These are phyloP conservation scores for Tortricodes alternella DNA, from an alignment of 2,888 invertebrate species.

Conservation along the genomic window DNA sequence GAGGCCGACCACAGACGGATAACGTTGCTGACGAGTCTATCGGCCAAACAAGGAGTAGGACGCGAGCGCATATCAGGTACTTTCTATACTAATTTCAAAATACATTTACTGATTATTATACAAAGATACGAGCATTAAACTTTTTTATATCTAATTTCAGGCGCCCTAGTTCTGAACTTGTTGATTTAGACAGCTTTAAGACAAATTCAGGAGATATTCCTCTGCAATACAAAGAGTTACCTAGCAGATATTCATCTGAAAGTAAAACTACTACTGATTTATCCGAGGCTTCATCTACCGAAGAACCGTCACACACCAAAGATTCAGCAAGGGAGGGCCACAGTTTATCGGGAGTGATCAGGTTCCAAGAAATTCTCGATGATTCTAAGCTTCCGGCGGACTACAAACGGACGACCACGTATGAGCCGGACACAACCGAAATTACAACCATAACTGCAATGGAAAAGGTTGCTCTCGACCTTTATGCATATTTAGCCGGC, in stretches of 20 bases:
- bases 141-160: conserved; percentile 59
- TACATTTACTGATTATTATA: neutral
- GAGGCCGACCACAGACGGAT: conserved; percentile 69
- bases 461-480: conserved; percentile 92
- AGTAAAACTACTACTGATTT: conserved; percentile 81
- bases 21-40: conserved; percentile 75
- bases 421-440: conserved; percentile 79
- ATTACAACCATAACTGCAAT: conserved; percentile 87
- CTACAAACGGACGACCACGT: conserved; percentile 67
- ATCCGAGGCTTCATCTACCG: conserved; percentile 67
- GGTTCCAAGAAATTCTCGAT: conserved; percentile 68
- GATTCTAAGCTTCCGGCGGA: conserved; percentile 71
- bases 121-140: neutral
- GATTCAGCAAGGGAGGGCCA: conserved; percentile 66
- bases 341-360: conserved; percentile 64
- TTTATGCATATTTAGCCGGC: conserved; percentile 89
- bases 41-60: conserved; percentile 77
- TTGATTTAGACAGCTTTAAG: conserved; percentile 92
- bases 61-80: conserved; percentile 84
- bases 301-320: conserved; percentile 58
- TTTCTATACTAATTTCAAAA: neutral
- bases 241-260: conserved; percentile 73
- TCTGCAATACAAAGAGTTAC: conserved; percentile 77
- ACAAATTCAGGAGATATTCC: conserved; percentile 85
- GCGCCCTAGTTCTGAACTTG: conserved; percentile 90